Conservation (phyloP, 2,888 invertebrate species). For the Hermaeophaga mercurialis region DNA sequence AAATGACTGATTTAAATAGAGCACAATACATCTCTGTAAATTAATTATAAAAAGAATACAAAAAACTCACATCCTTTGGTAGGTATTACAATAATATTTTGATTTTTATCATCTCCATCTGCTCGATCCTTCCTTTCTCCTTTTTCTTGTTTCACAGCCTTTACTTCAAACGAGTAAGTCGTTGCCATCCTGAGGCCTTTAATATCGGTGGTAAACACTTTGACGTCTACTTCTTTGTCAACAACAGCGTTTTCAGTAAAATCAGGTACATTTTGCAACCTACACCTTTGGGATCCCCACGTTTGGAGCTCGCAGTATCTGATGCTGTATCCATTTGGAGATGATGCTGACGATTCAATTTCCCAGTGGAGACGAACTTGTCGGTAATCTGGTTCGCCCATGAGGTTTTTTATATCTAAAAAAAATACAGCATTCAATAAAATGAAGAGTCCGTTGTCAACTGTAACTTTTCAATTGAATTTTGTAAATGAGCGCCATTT, state of each 20-base stretch:
- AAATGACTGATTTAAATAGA: too few relatives aligned
- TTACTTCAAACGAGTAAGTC: conserved; percentile 79
- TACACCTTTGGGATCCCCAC: conserved; percentile 78
- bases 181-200: conserved; percentile 81
- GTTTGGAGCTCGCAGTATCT: conserved; percentile 81
- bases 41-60: too few relatives aligned
- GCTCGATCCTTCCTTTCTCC: conserved; percentile 55
- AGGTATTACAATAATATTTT: conserved; percentile 74
- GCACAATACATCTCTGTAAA: too few relatives aligned
- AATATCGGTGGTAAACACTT: conserved; percentile 65
- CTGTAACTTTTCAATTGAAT: too few relatives aligned
- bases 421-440: too few relatives aligned
- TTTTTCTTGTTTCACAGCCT: conserved; percentile 62
- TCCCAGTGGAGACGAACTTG: conserved; percentile 70
- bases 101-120: conserved; percentile 59
- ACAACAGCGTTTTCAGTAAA: conserved; percentile 34
- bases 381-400: conserved; percentile 70
- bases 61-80: conserved; percentile 80
- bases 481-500: too few relatives aligned
- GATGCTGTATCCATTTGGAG: conserved; percentile 68
- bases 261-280: conserved; percentile 58
- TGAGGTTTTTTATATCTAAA: conserved; percentile 66
- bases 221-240: conserved; percentile 50
- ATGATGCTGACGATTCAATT: conserved; percentile 58
- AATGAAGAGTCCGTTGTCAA: too few relatives aligned